phyloP scores from a whole-genome alignment of 1,140 invertebrate genomes.

The Microvelia longipes region DNA sequence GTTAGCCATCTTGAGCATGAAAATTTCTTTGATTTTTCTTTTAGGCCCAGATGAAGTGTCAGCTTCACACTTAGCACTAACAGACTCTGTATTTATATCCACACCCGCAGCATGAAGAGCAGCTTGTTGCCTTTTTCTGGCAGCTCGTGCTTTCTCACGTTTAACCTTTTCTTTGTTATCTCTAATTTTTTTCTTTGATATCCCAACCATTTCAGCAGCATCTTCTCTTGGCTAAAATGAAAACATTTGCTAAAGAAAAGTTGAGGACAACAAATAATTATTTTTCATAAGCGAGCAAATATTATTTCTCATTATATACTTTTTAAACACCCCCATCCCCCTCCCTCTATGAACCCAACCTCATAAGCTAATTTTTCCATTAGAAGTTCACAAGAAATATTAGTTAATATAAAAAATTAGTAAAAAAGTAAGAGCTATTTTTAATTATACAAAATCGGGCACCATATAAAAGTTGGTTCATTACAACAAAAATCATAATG shows the following conservation, averaged over 20 bases:
- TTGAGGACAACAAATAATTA: background rate
- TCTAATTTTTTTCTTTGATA: constrained; percentile 29
- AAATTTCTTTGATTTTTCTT: constrained; percentile 67
- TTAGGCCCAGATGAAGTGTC: constrained; percentile 36
- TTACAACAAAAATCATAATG: too few relatives aligned
- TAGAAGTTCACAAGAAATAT: too few relatives aligned
- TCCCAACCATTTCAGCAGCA: constrained; percentile 49
- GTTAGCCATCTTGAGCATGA: constrained; percentile 72
- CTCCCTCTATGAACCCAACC: too few relatives aligned
- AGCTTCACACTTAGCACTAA: constrained; percentile 24
- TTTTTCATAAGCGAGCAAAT: too few relatives aligned
- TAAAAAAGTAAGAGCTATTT: too few relatives aligned
- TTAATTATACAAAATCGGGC: too few relatives aligned
- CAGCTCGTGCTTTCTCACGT: constrained; percentile 41
- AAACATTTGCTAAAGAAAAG: too few relatives aligned
- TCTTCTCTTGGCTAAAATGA: constrained; percentile 50
- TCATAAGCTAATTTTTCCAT: too few relatives aligned
- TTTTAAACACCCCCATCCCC: too few relatives aligned
- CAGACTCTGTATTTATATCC: constrained; percentile 1
- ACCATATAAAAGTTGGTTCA: too few relatives aligned
- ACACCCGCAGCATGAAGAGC: background rate
- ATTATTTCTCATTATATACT: too few relatives aligned
- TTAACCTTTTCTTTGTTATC: constrained; percentile 63
- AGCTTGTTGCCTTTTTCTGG: constrained; percentile 7
- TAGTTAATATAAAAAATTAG: too few relatives aligned